Base-by-base conservation (phyloP, 2,888 invertebrate genomes). In the Plebejus melissa region DNA sequence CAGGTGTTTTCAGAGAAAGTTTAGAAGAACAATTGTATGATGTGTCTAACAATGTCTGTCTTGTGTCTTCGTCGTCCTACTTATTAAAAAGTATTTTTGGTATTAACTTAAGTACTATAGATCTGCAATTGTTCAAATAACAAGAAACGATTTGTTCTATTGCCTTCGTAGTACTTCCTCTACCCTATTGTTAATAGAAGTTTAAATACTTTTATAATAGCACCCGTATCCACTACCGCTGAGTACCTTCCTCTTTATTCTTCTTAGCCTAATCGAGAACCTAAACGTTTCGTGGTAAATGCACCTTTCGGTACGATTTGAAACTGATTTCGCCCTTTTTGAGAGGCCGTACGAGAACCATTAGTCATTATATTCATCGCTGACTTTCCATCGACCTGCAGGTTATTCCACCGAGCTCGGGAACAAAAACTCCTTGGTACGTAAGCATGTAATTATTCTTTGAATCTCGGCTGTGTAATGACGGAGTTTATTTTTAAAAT, bases 1-100 rank as follows among this genome's bases (percentile, higher is more conserved):
- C 93, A 93, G 93, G 93, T 93, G 93, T 80, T 81, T 82, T 83
- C 86, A 88, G 90, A 87, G 92, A 92, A 92, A 92, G 91, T 91
- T 87, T 88, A 89, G 88, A 87, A 87, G 86, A 88, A 87, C 87
- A 81, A 80, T 80, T 80, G 79, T 86, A 87, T 84, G 28, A 65
- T 32, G 65, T 16, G 65, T 16, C 32, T 65, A 32, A 65, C 65
- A 65, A 13, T 32, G 65, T 16, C 36, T 65, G 32, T 36, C 65
- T 65, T 36, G 5, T 36, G 11, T 65, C 13, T 65, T 65, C 32
- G 28, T 32, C 65, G 65, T 65, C 28, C 65, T 36, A 32, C 32
- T 60, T 60, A 60, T 28, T 28, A 22, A 9, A 54, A 16, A 54
- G 16, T 54, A 54, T 54, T 54, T 16, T 54, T 16, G 54, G 16